Conservation (phyloP, 2,113 vertebrate species). For the Orcinus orca region DNA sequence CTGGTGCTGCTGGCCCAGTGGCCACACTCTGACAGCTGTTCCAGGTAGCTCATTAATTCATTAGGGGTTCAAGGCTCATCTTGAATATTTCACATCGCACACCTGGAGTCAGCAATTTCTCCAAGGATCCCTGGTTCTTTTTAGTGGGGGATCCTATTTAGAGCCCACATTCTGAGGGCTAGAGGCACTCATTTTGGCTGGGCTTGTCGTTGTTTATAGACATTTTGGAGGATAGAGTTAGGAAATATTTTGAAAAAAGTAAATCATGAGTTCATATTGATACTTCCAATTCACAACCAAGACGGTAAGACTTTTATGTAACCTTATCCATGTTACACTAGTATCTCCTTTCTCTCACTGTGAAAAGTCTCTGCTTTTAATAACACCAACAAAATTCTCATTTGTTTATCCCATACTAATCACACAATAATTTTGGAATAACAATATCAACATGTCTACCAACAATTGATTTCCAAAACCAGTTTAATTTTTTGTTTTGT, state of each 20-base stretch:
- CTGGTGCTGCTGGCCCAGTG: neutral
- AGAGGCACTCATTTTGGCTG: neutral
- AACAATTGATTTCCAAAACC: neutral
- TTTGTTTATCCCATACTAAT: neutral
- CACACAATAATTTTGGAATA: neutral
- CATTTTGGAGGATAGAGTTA: neutral
- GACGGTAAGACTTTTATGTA: neutral
- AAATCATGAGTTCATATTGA: neutral
- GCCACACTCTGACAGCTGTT: neutral
- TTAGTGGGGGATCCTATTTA: neutral
- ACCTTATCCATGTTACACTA: neutral
- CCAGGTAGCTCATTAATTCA: neutral
- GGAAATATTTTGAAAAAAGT: neutral
- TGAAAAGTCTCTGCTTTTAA: neutral
- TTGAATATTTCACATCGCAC: neutral
- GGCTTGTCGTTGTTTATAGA: neutral
- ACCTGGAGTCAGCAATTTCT: neutral
- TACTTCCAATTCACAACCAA: neutral
- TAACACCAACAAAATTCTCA: neutral
- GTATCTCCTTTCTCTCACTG: neutral
- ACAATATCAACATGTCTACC: neutral
- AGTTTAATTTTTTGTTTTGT: neutral
- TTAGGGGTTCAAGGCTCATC: neutral
- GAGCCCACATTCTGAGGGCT: neutral
- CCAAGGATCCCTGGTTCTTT: neutral